phyloP scores from a whole-genome alignment of 2,888 invertebrate species.

The Cepaea hortensis region DNA sequence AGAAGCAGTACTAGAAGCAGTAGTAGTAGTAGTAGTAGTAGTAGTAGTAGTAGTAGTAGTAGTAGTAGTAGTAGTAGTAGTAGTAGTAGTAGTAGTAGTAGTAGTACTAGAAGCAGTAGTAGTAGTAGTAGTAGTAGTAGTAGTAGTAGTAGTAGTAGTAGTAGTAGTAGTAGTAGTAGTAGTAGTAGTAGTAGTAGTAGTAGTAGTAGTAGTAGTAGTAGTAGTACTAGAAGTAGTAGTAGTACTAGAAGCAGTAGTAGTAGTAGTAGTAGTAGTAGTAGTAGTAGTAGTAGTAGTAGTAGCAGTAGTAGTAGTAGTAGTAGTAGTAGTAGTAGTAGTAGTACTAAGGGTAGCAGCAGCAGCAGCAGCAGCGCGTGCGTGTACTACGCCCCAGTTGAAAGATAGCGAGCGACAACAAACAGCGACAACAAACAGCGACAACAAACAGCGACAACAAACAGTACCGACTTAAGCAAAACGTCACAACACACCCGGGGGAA shows the following conservation, averaged over 20 bases:
- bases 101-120: background rate
- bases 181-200: conserved; percentile 1
- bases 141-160: background rate
- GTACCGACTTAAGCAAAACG: no score
- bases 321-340: conserved; percentile 1
- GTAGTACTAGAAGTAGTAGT: background rate
- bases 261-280: conserved; percentile 1
- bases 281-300: background rate
- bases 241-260: background rate
- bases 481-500: no score
- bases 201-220: background rate
- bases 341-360: background rate
- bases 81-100: background rate
- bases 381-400: no score
- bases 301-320: background rate
- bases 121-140: background rate
- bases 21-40: background rate
- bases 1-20: no score
- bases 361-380: background rate
- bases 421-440: no score
- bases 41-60: conserved; percentile 1
- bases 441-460: no score
- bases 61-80: background rate
- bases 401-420: no score
- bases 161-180: background rate